Base-by-base conservation (phyloP, 2,797 vertebrate species). In the Hipposideros larvatus region DNA sequence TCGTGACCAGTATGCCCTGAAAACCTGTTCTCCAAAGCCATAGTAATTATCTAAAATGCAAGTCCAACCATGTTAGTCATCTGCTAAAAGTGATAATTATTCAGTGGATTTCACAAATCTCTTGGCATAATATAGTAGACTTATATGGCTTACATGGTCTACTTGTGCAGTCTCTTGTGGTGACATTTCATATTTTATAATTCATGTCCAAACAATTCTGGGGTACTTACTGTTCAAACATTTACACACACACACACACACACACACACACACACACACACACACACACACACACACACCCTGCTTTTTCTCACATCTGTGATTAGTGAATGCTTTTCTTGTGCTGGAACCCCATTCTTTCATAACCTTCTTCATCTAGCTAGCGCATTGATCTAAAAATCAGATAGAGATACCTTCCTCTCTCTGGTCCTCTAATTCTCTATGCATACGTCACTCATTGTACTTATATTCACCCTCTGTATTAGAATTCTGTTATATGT, bases 81-180 rank as follows among this genome's bases (percentile, higher is more conserved):
- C 28, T 53, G 19, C 15, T 90, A 74, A 77, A 77, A 51, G 51
- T 37, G 37, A 37, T 41, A 83, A 74, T 79, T 59, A 43, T 65
- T 90, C 19, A 46, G 41, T 79, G 37, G 26, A 84, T 70, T 95
- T 94, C 46, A 59, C 24, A 80, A 37, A n/a, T 63, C n/a, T 94
- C 16, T n/a, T 91, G 34, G 48, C 31, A 73, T 2, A 34, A n/a
- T 70, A 11, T 1, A 74, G 14, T 41, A 63, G 26, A 61, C 14
- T n/a, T 26, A 1, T 0, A 2, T 82, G 53, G 14, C 18, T 85
- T 66, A 7, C 26, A 19, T 85, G 4, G 13, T 77, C 22, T 80
- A 57, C 7, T 9, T 79, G 1, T 61, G 7, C 26, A 21, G 4
- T 63, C 34, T 87, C 28, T 79, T 68, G 4, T 43, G 11, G 11